Conservation (phyloP, 2,113 vertebrate genomes). For the Planiliza haematocheilus region DNA sequence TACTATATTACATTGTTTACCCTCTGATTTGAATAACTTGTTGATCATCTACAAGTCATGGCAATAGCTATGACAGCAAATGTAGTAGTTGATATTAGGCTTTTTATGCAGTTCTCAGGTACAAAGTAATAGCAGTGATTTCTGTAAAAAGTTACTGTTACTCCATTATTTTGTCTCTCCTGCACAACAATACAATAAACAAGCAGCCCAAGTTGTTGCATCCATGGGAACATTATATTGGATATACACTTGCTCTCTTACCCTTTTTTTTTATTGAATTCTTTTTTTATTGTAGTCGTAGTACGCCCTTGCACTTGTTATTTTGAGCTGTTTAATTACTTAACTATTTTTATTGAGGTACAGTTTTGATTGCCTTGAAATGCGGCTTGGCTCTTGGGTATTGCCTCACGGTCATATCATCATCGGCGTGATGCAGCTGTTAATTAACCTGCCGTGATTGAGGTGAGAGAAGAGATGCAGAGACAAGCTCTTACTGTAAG, state of each 20-base stretch:
- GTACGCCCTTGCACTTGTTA: conserved; percentile 15
- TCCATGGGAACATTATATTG: no score
- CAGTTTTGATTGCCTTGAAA: conserved; percentile 50
- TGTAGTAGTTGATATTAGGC: no score
- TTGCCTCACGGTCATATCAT: conserved; percentile 26
- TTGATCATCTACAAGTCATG: no score
- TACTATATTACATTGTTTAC: no score
- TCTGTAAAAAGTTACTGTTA: no score
- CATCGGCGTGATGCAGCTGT: conserved; percentile 45
- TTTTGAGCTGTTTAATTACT: conserved; percentile 53
- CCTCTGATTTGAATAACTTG: no score
- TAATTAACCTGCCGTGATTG: conserved; percentile 59
- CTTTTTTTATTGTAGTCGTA: conserved; percentile 17
- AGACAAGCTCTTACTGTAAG: conserved; percentile 13
- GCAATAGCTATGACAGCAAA: no score
- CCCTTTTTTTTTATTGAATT: conserved; percentile 23
- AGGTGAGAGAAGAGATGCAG: conserved; percentile 45
- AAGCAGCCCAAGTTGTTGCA: no score
- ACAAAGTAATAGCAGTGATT: no score
- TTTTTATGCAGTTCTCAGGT: no score
- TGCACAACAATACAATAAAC: no score
- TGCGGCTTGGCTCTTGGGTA: conserved; percentile 15
- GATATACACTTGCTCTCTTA: conserved; percentile 1
- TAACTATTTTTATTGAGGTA: conserved; percentile 27
- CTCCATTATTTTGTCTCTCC: background rate